Base-by-base conservation (phyloP, 2,113 vertebrate genomes). In the Isurus oxyrinchus region DNA sequence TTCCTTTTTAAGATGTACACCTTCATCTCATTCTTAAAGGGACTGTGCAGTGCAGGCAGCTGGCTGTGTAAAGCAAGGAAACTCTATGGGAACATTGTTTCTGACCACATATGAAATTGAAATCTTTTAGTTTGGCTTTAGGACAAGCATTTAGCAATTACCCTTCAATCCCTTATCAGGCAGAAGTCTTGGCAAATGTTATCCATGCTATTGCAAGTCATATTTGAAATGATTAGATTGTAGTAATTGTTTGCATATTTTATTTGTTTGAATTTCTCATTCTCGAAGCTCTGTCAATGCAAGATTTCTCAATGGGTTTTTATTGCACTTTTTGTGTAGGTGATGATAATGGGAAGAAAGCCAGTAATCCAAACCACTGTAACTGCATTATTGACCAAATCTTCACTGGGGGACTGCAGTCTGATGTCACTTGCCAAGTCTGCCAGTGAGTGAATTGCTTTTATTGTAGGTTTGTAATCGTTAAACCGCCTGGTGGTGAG, bases 361-460 rank as follows among this genome's bases (percentile, higher is more conserved):
- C 99, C 98, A 99, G 98, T 98, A 99, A 99, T 98, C 99, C 99
- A 97, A 99, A 99, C 98, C 99, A 99, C 98, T 99, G 99, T 98
- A 99, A 99, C 98, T 99, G 99, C 98, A 99, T 99, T 98, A 99
- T 99, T 96, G 99, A 99, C 98, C 99, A 99, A 98, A 99, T 99
- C 97, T 99, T 99, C 98, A 99, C 99, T 0, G 99, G 99, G 0
- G 99, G 99, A 97, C 98, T 99, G 97, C 99, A 99, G 98, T 99
- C 99, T 25, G 99, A 99, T 49, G 99, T 99, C 97, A 99, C 99
- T 97, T 99, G 99, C 98, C 99, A 99, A 97, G 99, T 99, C 97
- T 99, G 99, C 98, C 99, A 99, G 99, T 99, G 98, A 98, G 99
- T 96, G 40, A 95, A 72, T 95, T 31, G 44, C 4, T 55, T 95